Conservation (phyloP, 2,113 vertebrate species). For the Dermatemys mawii region DNA sequence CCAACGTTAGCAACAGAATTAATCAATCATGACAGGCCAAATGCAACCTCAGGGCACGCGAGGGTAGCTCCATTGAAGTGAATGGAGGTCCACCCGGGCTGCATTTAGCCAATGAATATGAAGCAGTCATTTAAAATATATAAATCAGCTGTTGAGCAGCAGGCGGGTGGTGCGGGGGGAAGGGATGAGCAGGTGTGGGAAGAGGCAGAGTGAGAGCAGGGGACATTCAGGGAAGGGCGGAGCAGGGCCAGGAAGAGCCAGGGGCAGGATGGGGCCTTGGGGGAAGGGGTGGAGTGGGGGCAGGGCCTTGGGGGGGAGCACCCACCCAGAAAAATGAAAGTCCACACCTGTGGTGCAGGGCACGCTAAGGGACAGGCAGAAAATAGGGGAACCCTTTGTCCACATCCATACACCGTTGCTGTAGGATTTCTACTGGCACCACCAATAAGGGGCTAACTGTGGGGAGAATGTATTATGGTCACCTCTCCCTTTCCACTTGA, state of each 20-base stretch:
- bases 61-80: neutral
- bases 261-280: too few species aligned
- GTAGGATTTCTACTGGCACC: neutral
- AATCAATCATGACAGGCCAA: neutral
- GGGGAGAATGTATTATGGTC: neutral
- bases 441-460: neutral
- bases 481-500: neutral
- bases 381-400: constrained; percentile 21
- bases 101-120: neutral
- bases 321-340: too few species aligned
- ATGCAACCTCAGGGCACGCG: rapidly evolving
- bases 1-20: neutral
- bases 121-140: neutral
- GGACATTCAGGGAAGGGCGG: too few species aligned
- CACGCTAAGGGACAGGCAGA: neutral
- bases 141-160: too few species aligned
- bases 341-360: too few species aligned
- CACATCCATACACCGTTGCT: neutral
- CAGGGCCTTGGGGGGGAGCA: too few species aligned
- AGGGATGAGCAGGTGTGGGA: too few species aligned
- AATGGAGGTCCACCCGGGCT: neutral
- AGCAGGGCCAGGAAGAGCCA: too few species aligned
- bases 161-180: too few species aligned
- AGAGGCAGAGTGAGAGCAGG: too few species aligned
- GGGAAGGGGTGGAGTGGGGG: too few species aligned